Conservation (phyloP, 2,113 vertebrate genomes). For the Scophthalmus maximus region DNA sequence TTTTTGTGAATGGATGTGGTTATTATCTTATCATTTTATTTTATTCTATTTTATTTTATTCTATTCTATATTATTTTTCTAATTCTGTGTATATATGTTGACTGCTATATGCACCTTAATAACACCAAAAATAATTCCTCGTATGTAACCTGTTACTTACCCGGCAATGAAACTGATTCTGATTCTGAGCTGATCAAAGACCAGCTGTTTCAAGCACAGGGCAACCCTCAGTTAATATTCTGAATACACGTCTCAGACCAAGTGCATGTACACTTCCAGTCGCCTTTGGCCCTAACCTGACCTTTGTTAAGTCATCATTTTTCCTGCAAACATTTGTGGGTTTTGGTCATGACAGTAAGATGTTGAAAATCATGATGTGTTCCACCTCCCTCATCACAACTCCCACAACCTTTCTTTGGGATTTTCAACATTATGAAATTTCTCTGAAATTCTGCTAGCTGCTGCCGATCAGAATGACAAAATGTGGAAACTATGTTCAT, state of each 20-base stretch:
- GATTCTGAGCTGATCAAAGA: conserved; percentile 15
- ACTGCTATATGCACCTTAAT: no score
- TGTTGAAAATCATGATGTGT: conserved; percentile 8
- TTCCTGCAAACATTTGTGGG: conserved; percentile 33
- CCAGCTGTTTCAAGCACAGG: conserved; percentile 3
- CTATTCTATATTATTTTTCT: no score
- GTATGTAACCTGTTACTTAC: no score
- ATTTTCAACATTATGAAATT: conserved; percentile 43
- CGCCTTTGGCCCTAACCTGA: conserved; percentile 28
- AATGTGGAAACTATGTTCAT: conserved; percentile 18
- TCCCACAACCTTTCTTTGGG: conserved; percentile 48
- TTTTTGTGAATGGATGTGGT: neutral
- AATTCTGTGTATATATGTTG: no score
- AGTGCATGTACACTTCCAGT: neutral
- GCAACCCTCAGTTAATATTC: neutral
- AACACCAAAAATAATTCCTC: no score
- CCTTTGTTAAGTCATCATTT: conserved; percentile 20
- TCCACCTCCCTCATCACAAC: conserved; percentile 47
- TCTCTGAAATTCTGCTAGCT: neutral
- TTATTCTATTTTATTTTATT: no score
- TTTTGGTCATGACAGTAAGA: conserved; percentile 35
- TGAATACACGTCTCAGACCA: neutral
- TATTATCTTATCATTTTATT: no score
- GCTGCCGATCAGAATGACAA: neutral
- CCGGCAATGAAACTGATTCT: no score